Evolutionary conservation across 2,113 vertebrate genomes (phyloP), one percentile per base, ranked within the genome.

Genomic region (Stomatorhinus ivindoensis): DNA sequence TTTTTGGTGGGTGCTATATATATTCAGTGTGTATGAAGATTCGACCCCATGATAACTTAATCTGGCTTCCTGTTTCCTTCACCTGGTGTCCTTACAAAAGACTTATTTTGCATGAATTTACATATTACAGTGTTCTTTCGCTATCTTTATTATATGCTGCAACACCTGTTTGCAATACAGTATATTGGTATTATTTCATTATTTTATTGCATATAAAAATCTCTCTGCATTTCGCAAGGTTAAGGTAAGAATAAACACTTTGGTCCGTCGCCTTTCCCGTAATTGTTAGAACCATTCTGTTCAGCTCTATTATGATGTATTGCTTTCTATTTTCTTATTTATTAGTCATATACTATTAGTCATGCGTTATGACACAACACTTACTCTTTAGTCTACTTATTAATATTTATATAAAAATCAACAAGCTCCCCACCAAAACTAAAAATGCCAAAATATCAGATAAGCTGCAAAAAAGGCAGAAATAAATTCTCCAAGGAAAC

Each of bases 281-380:
- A 83, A 46, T 83, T 24, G n/a, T 46, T 84, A 24, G 10, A 84
- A 19, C 82, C 82, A n/a, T 47, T 21, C 46, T 46, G 80, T 42
- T 27, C 42, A n/a, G 2, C 19, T 47, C 46, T 83, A 69, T 69
- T 31, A 69, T 69, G 61, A 31, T 31, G 61, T 69, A 69, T 69
- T 13, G 61, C 61, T 69, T 31, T 69, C 61, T 31, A 84, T 44
- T 84, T 84, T 84, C 39, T 84, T 44, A 84, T 44, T 84, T 47
- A 84, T 84, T 84, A 84, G 42, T 84, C 82, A 84, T 84, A 46
- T 84, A 47, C 82, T 84, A 84, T 84, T 84, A 84, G 82, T 84
- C 82, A 84, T 44, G 39, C 82, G 11, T 47, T 84, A 84, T 44
- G 82, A 47, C 82, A 84, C 82, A 44, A 39, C 42, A 47, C 82